Evolutionary conservation across 2,113 vertebrate species (phyloP).

Genomic region (Phycodurus eques): DNA sequence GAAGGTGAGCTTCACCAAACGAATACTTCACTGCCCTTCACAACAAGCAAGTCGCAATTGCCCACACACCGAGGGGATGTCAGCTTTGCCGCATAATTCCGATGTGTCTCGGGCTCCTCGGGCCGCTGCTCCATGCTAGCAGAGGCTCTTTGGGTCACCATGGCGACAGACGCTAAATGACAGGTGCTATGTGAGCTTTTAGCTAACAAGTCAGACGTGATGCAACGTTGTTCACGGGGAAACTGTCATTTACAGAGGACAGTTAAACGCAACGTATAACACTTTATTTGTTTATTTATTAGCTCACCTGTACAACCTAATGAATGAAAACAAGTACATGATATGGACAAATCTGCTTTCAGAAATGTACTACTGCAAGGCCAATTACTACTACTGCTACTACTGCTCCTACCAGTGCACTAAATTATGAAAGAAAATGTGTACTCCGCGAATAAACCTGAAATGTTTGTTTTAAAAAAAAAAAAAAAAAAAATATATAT

Average conservation of each 20-base stretch:
- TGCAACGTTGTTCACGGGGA: not conserved
- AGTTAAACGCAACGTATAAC: not conserved
- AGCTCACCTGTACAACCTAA: too few relatives aligned
- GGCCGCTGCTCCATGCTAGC: conserved; percentile 9
- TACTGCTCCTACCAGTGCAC: not conserved
- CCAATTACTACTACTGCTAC: not conserved
- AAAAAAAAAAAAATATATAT: too few relatives aligned
- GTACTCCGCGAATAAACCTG: too few relatives aligned
- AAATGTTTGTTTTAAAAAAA: too few relatives aligned
- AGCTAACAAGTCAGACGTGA: conserved; percentile 20
- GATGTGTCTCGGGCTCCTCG: not conserved
- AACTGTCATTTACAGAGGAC: not conserved
- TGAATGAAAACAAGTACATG: not conserved
- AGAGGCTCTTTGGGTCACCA: conserved; percentile 40
- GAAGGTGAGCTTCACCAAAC: conserved; percentile 81
- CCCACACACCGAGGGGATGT: not conserved
- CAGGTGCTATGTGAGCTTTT: conserved; percentile 21
- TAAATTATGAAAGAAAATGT: too few relatives aligned
- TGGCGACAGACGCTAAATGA: conserved; percentile 55
- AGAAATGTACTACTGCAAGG: not conserved
- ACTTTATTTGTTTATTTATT: not conserved
- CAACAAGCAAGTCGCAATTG: not conserved
- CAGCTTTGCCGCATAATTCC: not conserved
- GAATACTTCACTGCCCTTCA: not conserved
- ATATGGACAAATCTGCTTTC: not conserved